These are phyloP conservation scores for Aphaenogaster rudis DNA, from an alignment of 1,140 invertebrate species.

Conservation along the genomic window DNA sequence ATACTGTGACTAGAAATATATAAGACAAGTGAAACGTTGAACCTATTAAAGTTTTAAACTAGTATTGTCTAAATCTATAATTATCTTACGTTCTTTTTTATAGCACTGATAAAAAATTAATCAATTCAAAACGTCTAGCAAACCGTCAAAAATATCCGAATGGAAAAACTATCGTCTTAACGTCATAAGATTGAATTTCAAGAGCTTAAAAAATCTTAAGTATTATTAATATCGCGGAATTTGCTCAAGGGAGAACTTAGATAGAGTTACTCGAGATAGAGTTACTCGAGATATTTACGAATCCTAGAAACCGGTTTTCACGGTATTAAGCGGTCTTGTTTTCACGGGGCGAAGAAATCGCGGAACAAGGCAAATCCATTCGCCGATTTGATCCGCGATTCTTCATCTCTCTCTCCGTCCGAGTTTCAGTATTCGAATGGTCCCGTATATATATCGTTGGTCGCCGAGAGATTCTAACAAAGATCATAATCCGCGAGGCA, in stretches of 20 bases:
- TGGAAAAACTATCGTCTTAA: background rate
- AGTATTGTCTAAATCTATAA: background rate
- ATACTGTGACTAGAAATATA: background rate
- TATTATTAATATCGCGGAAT: background rate
- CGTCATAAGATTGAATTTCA: background rate
- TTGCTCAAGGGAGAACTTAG: background rate
- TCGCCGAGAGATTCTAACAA: background rate
- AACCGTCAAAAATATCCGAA: background rate
- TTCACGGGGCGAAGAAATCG: background rate
- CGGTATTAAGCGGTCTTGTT: background rate
- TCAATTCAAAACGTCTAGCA: background rate
- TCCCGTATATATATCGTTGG: background rate
- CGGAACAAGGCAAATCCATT: constrained; percentile 26
- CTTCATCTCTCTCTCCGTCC: background rate
- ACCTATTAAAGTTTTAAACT: background rate
- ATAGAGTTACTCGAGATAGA: background rate
- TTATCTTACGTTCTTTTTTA: background rate
- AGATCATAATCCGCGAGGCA: constrained; percentile 50
- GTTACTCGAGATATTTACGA: constrained; percentile 23
- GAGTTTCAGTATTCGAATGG: constrained; percentile 35
- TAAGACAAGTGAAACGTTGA: background rate
- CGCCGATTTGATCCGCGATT: constrained; percentile 8
- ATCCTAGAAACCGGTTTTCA: constrained; percentile 10
- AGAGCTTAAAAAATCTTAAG: background rate
- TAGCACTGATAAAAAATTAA: background rate